A percentile compares a stretch with the other conserved stretches of the same genome.
Evolutionary conservation across 2,888 invertebrate species (phyloP).

Genomic region (Antheraea assamensis): DNA sequence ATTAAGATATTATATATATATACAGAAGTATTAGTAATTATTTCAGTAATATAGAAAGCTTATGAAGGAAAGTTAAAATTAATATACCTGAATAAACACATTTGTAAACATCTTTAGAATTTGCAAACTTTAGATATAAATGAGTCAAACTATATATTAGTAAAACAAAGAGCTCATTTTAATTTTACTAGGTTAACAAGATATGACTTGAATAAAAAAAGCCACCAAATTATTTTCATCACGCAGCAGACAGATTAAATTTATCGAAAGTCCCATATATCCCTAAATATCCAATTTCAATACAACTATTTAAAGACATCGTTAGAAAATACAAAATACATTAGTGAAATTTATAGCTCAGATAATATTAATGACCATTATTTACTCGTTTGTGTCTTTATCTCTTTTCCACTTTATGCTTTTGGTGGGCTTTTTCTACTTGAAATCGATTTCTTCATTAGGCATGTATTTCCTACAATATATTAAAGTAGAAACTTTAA

Average conservation of each 20-base stretch:
- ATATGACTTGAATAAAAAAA: background rate
- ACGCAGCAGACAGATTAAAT: background rate
- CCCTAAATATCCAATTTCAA: background rate
- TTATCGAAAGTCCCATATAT: background rate
- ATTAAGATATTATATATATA: background rate
- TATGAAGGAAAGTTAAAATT: background rate
- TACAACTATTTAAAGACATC: background rate
- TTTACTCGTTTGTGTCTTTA: background rate
- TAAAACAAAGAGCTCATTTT: no score
- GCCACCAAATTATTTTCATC: background rate
- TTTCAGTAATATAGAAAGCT: background rate
- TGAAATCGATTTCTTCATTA: background rate
- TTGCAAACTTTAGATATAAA: no score
- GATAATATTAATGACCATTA: background rate
- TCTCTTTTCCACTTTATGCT: background rate
- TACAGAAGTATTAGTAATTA: background rate
- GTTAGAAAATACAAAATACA: background rate
- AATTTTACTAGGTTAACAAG: background rate
- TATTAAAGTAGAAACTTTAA: background rate
- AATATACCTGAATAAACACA: background rate
- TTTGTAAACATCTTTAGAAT: background rate
- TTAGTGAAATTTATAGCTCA: constrained; percentile 3
- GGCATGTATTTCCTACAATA: background rate
- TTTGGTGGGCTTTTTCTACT: background rate
- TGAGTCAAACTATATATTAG: no score